phyloP scores from a whole-genome alignment of 92 coral and sea anemone species.

The Phenganax marumi region DNA sequence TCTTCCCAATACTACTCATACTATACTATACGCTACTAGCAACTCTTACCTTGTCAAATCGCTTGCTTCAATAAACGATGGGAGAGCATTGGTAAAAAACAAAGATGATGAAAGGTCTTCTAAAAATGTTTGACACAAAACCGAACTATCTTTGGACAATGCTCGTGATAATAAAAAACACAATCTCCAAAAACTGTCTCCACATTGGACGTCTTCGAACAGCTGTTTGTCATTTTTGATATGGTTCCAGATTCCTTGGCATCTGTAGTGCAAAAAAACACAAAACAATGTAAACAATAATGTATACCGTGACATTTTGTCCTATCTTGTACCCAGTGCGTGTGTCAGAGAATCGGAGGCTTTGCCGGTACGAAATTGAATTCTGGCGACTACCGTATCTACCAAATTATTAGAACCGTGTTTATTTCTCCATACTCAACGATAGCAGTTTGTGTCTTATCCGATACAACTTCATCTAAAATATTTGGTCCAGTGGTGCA shows the following conservation, averaged over 20 bases:
- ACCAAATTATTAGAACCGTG: no score
- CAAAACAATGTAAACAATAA: no score
- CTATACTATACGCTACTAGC: neutral
- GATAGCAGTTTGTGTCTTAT: no score
- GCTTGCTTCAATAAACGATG: neutral
- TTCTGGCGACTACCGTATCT: no score
- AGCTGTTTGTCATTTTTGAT: neutral
- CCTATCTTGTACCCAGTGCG: no score
- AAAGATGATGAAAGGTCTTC: constrained; percentile 9
- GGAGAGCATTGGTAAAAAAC: neutral
- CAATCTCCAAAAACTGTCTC: neutral
- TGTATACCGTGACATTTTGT: no score
- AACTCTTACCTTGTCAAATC: neutral
- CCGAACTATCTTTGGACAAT: neutral
- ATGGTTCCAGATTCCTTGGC: neutral
- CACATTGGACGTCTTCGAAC: constrained; percentile 3
- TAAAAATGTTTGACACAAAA: neutral
- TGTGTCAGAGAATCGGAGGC: no score
- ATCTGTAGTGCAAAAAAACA: neutral
- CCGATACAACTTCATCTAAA: no score
- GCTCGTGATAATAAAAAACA: neutral
- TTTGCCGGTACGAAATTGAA: no score
- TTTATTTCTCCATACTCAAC: no score
- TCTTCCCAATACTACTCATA: no score
- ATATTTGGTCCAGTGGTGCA: no score